Base-by-base conservation (phyloP, 1,140 invertebrate species). In the Bombus waltoni region DNA sequence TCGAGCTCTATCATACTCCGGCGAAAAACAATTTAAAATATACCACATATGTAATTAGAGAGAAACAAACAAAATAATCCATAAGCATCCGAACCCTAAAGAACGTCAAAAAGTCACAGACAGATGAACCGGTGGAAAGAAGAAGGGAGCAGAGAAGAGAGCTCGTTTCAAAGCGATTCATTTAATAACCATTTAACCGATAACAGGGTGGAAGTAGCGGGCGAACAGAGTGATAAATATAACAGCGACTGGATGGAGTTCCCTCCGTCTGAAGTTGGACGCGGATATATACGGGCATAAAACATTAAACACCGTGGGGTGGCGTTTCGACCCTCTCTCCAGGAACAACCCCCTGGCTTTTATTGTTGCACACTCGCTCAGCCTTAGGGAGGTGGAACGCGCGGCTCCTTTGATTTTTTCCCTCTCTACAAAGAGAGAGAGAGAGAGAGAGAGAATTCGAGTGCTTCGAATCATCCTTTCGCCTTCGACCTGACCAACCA, bases 151-250 rank as follows among this genome's bases (percentile, higher is more conserved):
- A 62, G 6, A 35, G 15, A 32, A 15, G 35, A 44, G 10, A 25
- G 68, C 53, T 80, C 83, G 53, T 73, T 85, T 72, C 38, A 73
- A 72, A 85, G 57, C 83, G 68, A 85, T 85, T 85, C 83, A 53
- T 85, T 85, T 85, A 80, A 85, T 85, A 85, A 85, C 76, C 77
- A 80, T 85, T 85, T 85, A 80, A 85, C 76, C 83, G 83, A 85
- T 80, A 85, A 85, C 68, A 80, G 76, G 68, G 68, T 70, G 70
- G 25, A 85, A 72, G 68, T n/a, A 70, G 53, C 32, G 83, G 68
- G 76, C 5, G 78, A 80, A 44, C 83, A 44, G 53, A 85, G 83
- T 73, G 83, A 85, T 85, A 85, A 85, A 85, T 85, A 80, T 85
- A 80, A 85, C 77, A 53, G 40, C 53, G 77, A 18, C 53, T 35